Conservation (phyloP, 2,113 vertebrate genomes). For the Piprites chloris region DNA sequence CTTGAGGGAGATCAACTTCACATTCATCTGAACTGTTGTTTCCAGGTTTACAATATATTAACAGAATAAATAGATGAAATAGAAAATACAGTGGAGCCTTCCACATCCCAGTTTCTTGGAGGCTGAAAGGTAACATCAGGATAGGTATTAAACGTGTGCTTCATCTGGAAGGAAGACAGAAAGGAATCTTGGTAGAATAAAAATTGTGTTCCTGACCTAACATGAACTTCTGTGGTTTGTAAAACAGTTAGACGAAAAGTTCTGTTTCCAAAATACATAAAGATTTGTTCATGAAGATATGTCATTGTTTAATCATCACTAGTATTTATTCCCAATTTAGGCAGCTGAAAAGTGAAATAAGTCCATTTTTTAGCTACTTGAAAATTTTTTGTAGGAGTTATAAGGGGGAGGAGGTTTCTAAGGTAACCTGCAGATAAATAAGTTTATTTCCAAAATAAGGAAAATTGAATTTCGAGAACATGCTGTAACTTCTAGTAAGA, state of each 20-base stretch:
- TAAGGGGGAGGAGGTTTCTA: background rate
- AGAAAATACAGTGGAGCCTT: background rate
- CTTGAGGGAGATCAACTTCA: background rate
- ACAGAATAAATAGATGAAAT: background rate
- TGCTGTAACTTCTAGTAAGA: background rate
- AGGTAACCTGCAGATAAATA: slow-evolving; percentile 23
- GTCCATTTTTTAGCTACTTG: background rate
- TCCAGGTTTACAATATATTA: background rate
- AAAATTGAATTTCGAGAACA: background rate
- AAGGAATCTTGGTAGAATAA: background rate
- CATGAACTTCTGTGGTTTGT: background rate
- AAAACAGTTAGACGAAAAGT: background rate
- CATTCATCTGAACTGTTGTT: background rate
- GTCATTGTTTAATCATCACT: background rate
- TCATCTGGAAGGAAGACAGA: background rate
- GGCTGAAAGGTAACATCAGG: background rate
- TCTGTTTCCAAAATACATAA: background rate
- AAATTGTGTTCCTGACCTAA: slow-evolving; percentile 12
- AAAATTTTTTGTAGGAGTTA: background rate
- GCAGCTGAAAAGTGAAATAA: slow-evolving; percentile 2
- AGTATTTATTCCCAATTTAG: background rate
- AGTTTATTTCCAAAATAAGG: slow-evolving; percentile 25
- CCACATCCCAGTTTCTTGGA: background rate
- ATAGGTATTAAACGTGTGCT: background rate
- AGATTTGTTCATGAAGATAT: background rate